A percentile compares a stretch with the other conserved stretches of the same genome.
These are phyloP conservation scores for Ganaspis brasiliensis DNA, from an alignment of 2,888 invertebrate species.

Conservation along the genomic window DNA sequence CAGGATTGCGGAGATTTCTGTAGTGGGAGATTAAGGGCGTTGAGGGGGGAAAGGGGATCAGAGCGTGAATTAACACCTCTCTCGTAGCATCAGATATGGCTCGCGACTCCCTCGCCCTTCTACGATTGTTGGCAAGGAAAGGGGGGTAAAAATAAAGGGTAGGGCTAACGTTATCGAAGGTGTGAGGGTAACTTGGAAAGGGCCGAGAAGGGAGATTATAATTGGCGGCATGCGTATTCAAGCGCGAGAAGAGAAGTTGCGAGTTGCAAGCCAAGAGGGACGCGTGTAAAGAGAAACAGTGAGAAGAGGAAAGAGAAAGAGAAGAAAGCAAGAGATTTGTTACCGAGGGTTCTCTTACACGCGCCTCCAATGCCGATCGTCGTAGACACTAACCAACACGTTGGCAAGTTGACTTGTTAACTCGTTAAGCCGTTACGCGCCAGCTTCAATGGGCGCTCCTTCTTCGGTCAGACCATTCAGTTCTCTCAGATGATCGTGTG, in stretches of 20 bases:
- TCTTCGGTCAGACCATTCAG: conserved; percentile 33
- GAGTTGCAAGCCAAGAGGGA: conserved; percentile 1
- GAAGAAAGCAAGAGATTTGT: conserved; percentile 65
- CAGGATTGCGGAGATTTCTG: conserved; percentile 1
- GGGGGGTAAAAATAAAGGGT: conserved; percentile 14
- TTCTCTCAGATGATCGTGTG: conserved; percentile 14
- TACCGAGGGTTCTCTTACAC: conserved; percentile 61
- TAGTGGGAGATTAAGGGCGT: conserved; percentile 57
- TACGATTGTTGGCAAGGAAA: conserved; percentile 39
- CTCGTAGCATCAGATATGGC: conserved; percentile 76
- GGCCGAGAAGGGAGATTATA: conserved; percentile 64
- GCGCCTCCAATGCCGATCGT: conserved; percentile 46
- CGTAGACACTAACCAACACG: conserved; percentile 35
- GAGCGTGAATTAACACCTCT: conserved; percentile 79
- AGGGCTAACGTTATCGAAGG: not conserved
- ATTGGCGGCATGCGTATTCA: conserved; percentile 69
- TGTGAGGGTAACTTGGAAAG: conserved; percentile 16
- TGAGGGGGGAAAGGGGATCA: conserved; percentile 58
- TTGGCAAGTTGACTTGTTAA: conserved; percentile 56
- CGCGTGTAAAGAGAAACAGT: conserved; percentile 48
- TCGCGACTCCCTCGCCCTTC: conserved; percentile 65
- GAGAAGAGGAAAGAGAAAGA: conserved; percentile 17
- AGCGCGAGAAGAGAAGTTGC: conserved; percentile 46
- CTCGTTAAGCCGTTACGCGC: conserved; percentile 57
- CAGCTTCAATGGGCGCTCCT: conserved; percentile 27